Evolutionary conservation across 2,797 vertebrate species (phyloP).

Genomic region (Ciconia nigra): DNA sequence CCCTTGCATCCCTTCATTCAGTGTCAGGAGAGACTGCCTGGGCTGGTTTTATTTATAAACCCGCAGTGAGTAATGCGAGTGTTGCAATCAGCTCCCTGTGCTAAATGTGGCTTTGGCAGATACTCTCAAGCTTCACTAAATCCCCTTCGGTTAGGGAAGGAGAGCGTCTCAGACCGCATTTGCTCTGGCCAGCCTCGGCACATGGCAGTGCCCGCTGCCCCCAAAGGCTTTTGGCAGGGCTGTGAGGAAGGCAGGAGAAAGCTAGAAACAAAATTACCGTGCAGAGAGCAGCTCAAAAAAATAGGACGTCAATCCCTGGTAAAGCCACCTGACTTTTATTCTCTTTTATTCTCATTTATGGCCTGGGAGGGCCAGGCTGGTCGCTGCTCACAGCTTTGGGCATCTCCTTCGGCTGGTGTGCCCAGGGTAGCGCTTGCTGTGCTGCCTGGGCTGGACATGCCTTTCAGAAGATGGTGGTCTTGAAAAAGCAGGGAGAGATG

Average conservation of each 20-base stretch:
- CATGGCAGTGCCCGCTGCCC: not conserved
- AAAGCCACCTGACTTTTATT: not conserved
- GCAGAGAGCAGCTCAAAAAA: not conserved
- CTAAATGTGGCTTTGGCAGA: conserved; percentile 38
- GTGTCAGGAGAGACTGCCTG: not conserved
- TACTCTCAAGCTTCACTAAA: not conserved
- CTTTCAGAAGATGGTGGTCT: not conserved
- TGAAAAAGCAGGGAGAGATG: not conserved
- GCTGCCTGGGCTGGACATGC: not conserved
- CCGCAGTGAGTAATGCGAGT: not conserved
- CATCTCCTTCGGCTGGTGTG: fast-evolving
- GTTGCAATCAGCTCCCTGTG: not conserved
- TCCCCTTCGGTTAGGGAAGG: not conserved
- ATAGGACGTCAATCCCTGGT: not conserved
- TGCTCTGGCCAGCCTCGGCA: not conserved
- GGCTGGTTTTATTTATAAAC: conserved; percentile 28
- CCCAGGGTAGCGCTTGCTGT: not conserved
- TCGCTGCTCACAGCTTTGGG: not conserved
- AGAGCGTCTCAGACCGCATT: not conserved
- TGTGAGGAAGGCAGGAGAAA: not conserved
- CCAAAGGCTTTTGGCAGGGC: not conserved
- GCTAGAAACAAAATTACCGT: not conserved
- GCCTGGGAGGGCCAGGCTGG: not conserved
- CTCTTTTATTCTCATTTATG: not conserved
- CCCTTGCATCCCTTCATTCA: not conserved